These are phyloP conservation scores for Hydriomena furcata DNA, from an alignment of 2,888 invertebrate species.

Conservation along the genomic window DNA sequence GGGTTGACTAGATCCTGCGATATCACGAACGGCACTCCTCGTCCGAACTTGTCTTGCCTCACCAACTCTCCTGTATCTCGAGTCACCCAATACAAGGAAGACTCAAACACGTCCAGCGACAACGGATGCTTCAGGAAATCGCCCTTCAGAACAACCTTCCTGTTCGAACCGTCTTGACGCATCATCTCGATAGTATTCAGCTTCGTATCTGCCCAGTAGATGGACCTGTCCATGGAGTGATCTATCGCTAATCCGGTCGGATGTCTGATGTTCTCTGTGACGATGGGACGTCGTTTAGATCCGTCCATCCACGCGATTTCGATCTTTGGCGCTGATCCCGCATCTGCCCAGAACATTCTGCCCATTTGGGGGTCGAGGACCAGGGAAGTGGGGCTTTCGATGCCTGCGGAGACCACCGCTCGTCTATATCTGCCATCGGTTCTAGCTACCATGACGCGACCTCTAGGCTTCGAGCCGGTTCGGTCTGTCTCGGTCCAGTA, in stretches of 20 bases:
- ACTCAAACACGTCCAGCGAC: constrained; percentile 97
- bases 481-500: constrained; percentile 96
- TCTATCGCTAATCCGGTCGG: constrained; percentile 97
- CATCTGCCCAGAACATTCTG: constrained; percentile 96
- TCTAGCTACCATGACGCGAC: constrained; percentile 93
- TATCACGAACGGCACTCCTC: constrained; percentile 93
- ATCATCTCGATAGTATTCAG: constrained; percentile 94
- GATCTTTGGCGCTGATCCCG: constrained; percentile 95
- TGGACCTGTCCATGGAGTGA: constrained; percentile 92
- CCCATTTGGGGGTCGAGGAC: constrained; percentile 94
- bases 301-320: constrained; percentile 99
- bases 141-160: constrained; percentile 89
- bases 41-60: constrained; percentile 97
- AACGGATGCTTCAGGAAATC: constrained; percentile 90
- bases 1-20: constrained; percentile 93
- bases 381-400: constrained; percentile 94
- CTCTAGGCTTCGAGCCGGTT: constrained; percentile 88
- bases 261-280: constrained; percentile 91
- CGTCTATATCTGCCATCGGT: constrained; percentile 95
- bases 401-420: constrained; percentile 89
- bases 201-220: constrained; percentile 98
- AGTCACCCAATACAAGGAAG: constrained; percentile 96
- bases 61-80: constrained; percentile 93
- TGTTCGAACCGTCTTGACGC: constrained; percentile 90
- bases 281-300: constrained; percentile 90